Percentiles rank a stretch among this genome's conserved stretches.
Evolutionary conservation across 2,797 vertebrate species (phyloP).

Genomic region (Takifugu ocellatus): DNA sequence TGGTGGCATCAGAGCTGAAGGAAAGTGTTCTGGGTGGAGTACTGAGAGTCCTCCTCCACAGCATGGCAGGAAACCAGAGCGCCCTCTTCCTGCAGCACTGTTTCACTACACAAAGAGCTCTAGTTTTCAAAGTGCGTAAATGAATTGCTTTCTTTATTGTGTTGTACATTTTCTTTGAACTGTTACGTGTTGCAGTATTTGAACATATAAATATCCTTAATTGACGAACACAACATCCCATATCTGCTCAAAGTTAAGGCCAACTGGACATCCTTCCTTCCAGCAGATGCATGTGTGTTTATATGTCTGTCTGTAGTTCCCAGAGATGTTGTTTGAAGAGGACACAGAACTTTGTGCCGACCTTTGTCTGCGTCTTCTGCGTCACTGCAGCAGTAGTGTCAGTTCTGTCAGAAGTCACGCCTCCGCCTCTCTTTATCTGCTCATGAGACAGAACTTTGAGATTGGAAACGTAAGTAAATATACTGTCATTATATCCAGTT

Average conservation of each 20-base stretch:
- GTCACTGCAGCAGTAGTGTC: constrained; percentile 87
- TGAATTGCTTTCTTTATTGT: constrained; percentile 20
- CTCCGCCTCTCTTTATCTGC: constrained; percentile 90
- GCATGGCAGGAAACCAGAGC: constrained; percentile 88
- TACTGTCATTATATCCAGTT: background rate
- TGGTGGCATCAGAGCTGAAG: constrained; percentile 85
- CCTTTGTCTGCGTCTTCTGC: constrained; percentile 85
- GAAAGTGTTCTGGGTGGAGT: constrained; percentile 86
- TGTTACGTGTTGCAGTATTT: background rate
- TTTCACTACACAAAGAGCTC: constrained; percentile 87
- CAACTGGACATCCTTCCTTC: background rate
- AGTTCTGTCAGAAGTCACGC: constrained; percentile 82
- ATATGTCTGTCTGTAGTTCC: constrained; percentile 75
- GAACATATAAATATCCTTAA: background rate
- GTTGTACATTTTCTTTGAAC: no score
- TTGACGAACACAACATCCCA: no score
- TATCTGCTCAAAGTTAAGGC: background rate
- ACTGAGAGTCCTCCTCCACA: constrained; percentile 85
- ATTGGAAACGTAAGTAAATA: constrained; percentile 83
- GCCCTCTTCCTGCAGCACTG: constrained; percentile 89
- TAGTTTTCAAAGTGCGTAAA: constrained; percentile 81
- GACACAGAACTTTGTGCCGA: constrained; percentile 91
- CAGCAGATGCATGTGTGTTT: background rate
- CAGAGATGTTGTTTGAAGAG: constrained; percentile 92
- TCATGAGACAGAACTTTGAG: constrained; percentile 95